Conservation (phyloP, 1,140 invertebrate species). For the Brachionus asplanchnoidis region DNA sequence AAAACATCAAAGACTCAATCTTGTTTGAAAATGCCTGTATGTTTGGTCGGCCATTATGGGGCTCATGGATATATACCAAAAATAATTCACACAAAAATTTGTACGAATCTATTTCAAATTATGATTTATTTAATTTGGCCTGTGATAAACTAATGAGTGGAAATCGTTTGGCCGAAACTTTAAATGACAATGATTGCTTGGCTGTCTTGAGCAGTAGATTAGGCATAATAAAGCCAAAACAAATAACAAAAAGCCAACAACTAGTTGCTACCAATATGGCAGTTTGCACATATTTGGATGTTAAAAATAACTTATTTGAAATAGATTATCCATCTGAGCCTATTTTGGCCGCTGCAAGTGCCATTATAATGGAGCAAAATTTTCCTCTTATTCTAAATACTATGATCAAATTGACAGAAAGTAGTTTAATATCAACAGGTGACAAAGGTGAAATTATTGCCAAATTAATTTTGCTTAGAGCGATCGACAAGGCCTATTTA, state of each 20-base stretch:
- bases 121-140: background rate
- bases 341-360: background rate
- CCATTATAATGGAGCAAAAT: background rate
- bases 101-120: no score
- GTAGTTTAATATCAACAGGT: background rate
- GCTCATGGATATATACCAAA: no score
- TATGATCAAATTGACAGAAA: background rate
- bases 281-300: background rate
- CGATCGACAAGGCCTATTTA: background rate
- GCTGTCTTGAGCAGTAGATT: background rate
- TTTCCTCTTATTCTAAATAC: background rate
- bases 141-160: background rate
- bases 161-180: background rate
- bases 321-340: conserved; percentile 26
- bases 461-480: conserved; percentile 6
- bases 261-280: background rate
- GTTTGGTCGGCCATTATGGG: no score
- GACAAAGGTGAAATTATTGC: conserved; percentile 15
- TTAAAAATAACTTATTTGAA: background rate
- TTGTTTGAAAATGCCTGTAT: no score
- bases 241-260: background rate
- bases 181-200: background rate
- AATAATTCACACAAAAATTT: no score
- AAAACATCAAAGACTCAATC: no score
- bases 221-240: background rate